A percentile compares a stretch with the other conserved stretches of the same genome.
These are phyloP conservation scores for Dromas ardeola DNA, from an alignment of 2,113 vertebrate genomes.

Conservation along the genomic window DNA sequence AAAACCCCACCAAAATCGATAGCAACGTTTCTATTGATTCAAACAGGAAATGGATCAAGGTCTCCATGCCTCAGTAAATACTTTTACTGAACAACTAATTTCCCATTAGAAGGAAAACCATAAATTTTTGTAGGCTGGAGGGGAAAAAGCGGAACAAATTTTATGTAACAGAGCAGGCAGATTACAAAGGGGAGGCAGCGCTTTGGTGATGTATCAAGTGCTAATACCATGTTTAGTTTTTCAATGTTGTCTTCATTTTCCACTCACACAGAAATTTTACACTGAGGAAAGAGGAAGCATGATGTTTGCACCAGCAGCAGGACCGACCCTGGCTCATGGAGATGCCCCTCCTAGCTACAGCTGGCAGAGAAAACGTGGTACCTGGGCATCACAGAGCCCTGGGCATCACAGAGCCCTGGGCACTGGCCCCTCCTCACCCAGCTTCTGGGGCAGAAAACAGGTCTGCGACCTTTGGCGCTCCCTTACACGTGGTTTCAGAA, in stretches of 20 bases:
- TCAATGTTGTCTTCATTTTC: not conserved
- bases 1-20: not conserved
- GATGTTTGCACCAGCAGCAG: not conserved
- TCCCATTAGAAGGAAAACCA: not conserved
- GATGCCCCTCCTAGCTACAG: not conserved
- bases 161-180: not conserved
- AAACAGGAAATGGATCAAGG: not conserved
- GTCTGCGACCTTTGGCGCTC: not conserved
- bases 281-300: not conserved
- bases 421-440: not conserved
- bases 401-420: not conserved
- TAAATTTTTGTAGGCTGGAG: rapidly evolving
- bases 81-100: not conserved
- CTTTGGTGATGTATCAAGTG: not conserved
- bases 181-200: not conserved
- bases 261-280: not conserved
- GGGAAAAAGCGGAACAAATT: not conserved
- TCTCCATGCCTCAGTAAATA: not conserved
- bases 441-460: not conserved
- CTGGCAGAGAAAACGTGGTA: not conserved
- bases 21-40: not conserved
- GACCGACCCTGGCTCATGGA: not conserved
- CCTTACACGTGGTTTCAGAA: not conserved
- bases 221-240: not conserved
- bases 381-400: not conserved